A percentile compares a stretch with the other conserved stretches of the same genome.
Evolutionary conservation across 1,140 invertebrate genomes (phyloP).

Genomic region (Ceratosolen solmsi): DNA sequence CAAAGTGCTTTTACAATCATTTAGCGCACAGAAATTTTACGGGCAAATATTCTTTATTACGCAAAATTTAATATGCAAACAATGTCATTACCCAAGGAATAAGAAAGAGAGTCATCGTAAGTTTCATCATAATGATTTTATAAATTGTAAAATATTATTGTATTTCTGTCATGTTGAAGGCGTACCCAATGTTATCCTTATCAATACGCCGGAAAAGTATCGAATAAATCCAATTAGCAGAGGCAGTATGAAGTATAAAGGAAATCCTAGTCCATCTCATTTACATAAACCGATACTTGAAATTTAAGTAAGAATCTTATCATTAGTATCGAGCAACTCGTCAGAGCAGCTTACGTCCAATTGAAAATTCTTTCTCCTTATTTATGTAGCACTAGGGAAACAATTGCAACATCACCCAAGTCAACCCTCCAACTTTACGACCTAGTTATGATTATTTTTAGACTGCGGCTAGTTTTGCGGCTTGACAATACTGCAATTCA

Average conservation of each 20-base stretch:
- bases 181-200: neutral
- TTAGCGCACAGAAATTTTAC: neutral
- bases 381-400: neutral
- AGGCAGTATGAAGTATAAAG: too few species aligned
- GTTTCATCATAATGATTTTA: neutral
- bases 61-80: neutral
- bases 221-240: neutral
- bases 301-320: conserved; percentile 2
- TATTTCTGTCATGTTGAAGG: neutral
- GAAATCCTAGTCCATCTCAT: neutral
- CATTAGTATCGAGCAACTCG: neutral
- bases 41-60: neutral
- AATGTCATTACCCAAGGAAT: neutral
- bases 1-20: too few species aligned
- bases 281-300: neutral
- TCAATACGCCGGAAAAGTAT: neutral
- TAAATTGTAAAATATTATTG: neutral
- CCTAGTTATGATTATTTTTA: neutral
- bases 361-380: neutral
- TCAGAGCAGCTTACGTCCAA: neutral
- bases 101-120: neutral
- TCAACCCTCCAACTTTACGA: neutral
- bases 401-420: neutral
- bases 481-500: neutral
- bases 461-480: neutral